Percentiles rank a stretch among this genome's conserved stretches.
Evolutionary conservation across 2,797 vertebrate genomes (phyloP).

Genomic region (Xyrichtys novacula): DNA sequence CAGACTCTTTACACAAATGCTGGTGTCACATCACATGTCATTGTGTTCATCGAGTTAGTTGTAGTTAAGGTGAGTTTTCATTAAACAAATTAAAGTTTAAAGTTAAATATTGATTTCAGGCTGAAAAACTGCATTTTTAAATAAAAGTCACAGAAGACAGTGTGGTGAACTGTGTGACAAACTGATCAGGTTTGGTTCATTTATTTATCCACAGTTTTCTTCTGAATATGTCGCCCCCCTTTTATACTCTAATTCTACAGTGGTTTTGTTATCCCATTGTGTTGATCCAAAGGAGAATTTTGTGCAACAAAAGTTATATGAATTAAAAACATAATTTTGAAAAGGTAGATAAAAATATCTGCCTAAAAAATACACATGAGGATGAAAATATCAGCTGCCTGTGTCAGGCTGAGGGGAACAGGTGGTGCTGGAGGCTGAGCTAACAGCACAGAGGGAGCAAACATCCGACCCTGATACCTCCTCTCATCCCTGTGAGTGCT

Average conservation of each 20-base stretch:
- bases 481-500: constrained; percentile 24
- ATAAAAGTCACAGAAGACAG: too few relatives aligned
- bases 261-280: neutral
- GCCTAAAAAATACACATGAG: constrained; percentile 4
- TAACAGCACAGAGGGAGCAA: constrained; percentile 35
- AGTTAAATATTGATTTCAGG: too few relatives aligned
- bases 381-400: neutral
- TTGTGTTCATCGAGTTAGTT: too few relatives aligned
- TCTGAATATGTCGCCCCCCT: neutral
- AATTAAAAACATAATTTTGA: too few relatives aligned
- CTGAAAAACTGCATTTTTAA: too few relatives aligned
- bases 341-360: neutral
- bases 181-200: neutral
- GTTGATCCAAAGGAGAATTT: neutral
- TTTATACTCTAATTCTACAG: neutral
- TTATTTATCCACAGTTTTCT: neutral
- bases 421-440: constrained; percentile 42
- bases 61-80: too few relatives aligned
- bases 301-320: too few relatives aligned
- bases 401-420: constrained; percentile 24
- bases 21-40: too few relatives aligned
- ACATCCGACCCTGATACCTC: constrained; percentile 29
- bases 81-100: too few relatives aligned
- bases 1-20: too few relatives aligned
- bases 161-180: neutral